phyloP scores from a whole-genome alignment of 2,113 vertebrate species.

The Corynorhinus townsendii region DNA sequence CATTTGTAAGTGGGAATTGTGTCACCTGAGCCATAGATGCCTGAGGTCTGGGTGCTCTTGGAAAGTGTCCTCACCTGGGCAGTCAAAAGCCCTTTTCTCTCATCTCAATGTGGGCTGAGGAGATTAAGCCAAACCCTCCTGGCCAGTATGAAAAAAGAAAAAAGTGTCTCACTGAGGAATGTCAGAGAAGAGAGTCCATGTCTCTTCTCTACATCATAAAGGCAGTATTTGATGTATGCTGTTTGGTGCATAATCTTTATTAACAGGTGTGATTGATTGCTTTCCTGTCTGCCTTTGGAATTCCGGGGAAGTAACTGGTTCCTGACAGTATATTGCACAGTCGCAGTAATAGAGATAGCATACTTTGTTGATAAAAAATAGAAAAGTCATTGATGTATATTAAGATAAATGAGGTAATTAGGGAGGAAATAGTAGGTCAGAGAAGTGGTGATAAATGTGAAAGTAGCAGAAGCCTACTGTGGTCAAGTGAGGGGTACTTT shows the following conservation, averaged over 20 bases:
- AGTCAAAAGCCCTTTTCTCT: neutral
- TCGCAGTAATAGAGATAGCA: neutral
- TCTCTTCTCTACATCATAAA: neutral
- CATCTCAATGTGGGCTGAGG: no score
- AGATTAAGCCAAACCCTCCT: neutral
- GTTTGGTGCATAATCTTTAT: neutral
- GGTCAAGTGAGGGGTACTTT: neutral
- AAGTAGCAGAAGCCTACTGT: neutral
- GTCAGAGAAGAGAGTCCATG: neutral
- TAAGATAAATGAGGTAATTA: constrained; percentile 39
- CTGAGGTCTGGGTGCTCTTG: neutral
- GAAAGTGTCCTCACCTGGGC: neutral
- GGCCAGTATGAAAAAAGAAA: neutral
- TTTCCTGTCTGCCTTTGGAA: neutral
- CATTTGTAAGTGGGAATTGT: neutral
- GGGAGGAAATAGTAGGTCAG: neutral
- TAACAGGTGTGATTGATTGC: neutral
- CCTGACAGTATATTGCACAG: neutral
- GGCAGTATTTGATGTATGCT: neutral
- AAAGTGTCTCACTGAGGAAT: neutral
- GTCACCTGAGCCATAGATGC: neutral
- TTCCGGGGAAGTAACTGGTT: neutral
- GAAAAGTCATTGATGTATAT: constrained; percentile 1
- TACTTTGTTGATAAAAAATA: constrained; percentile 7
- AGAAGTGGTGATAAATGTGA: neutral